Evolutionary conservation across 2,888 invertebrate genomes (phyloP), one percentile per base, ranked within the genome.

Genomic region (Cephus nigrinus): DNA sequence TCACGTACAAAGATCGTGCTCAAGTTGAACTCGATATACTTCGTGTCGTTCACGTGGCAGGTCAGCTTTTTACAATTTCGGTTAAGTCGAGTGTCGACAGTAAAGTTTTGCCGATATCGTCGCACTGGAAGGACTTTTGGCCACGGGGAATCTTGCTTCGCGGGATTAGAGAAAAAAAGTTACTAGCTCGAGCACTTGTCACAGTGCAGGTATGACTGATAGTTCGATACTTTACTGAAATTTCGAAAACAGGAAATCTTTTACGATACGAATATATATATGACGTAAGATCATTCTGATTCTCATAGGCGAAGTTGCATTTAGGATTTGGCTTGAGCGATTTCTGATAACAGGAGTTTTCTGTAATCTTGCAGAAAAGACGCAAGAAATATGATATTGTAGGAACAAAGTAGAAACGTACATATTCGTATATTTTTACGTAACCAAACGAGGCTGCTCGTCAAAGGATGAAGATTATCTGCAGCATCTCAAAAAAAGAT

Each of bases 271-370:
- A 40, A 23, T 40, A 15, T 23, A 15, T 23, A 40, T 23, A 4
- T 5, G 23, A 40, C 23, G 40, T 5, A 55, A 23, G 23, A 23
- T 55, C 9, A 78, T 84, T 73, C 77, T 80, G 82, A 76, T 79
- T 84, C 73, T 84, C 81, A 81, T 82, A 85, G 84, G 83, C 81
- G 82, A 84, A 85, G 82, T 84, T 80, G 81, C 82, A 81, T 76
- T 83, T 82, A 76, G 80, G 82, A 84, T 83, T 86, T 83, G 83
- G 84, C 84, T 94, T 94, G 78, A 94, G 83, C 0, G 94, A 94
- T 86, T 94, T 94, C 87, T 94, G 94, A 84, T 94, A 93, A 90
- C 94, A 94, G 9, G 94, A 93, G 75, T 93, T 92, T 71, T 93
- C 92, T 81, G 93, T 55, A 23, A 23, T 55, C 55, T 23, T 9